These are phyloP conservation scores for Belgica antarctica DNA, from an alignment of 2,888 invertebrate genomes.

Conservation along the genomic window DNA sequence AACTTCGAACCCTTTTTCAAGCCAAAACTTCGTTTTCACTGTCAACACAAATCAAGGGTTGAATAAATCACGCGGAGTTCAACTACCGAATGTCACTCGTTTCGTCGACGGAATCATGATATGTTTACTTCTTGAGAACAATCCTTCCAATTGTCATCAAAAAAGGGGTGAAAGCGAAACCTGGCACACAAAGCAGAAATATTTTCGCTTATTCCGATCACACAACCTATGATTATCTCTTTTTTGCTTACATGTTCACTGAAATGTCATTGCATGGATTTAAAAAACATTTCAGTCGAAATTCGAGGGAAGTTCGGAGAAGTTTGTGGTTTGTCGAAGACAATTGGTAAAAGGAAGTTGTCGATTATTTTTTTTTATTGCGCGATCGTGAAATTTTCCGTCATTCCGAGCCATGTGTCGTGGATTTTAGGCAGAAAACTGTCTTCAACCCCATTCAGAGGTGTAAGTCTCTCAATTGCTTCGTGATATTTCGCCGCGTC, in stretches of 20 bases:
- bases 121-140: not conserved
- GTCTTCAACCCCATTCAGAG: no score
- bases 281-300: not conserved
- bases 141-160: not conserved
- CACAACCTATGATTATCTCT: constrained; percentile 31
- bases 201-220: constrained; percentile 9
- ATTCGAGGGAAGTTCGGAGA: not conserved
- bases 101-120: no score
- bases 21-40: not conserved
- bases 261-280: not conserved
- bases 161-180: not conserved
- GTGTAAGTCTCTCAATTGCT: constrained; percentile 7
- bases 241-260: not conserved
- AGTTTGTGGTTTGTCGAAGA: no score
- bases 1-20: no score
- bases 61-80: not conserved
- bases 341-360: no score
- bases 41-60: not conserved
- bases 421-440: no score
- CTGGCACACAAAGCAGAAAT: not conserved
- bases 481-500: constrained; percentile 12
- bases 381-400: constrained; percentile 17
- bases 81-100: not conserved
- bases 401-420: no score
- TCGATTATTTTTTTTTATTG: constrained; percentile 20